Evolutionary conservation across 2,113 vertebrate genomes (phyloP).

Genomic region (Ancistrus triradiatus): DNA sequence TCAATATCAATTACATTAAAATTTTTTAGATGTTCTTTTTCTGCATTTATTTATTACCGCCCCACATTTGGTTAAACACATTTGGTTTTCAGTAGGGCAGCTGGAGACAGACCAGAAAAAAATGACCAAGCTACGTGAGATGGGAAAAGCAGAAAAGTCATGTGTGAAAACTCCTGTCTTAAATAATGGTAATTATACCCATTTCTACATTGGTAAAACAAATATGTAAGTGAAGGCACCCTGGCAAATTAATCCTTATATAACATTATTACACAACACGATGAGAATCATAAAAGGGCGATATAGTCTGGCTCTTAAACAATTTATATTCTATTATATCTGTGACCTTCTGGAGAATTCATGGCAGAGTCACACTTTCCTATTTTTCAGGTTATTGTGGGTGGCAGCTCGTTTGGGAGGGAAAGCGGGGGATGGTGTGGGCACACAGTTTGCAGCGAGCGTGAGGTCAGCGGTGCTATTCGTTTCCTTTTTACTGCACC

Average conservation of each 20-base stretch:
- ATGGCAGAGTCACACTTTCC: conserved; percentile 8
- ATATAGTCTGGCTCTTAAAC: not conserved
- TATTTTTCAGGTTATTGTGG: conserved; percentile 28
- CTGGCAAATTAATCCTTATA: not conserved
- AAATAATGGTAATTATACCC: too few species aligned
- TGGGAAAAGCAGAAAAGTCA: too few species aligned
- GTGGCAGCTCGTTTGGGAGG: conserved; percentile 19
- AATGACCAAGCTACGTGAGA: too few species aligned
- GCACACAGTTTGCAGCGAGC: conserved; percentile 36
- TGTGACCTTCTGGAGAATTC: conserved; percentile 37
- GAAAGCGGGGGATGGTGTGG: conserved; percentile 43
- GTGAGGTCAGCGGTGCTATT: conserved; percentile 56
- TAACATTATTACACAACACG: conserved; percentile 12
- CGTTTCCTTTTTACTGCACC: conserved; percentile 48
- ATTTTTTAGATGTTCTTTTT: too few species aligned
- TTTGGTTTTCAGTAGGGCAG: too few species aligned
- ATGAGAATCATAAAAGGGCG: not conserved
- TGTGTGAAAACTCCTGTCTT: too few species aligned
- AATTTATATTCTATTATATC: conserved; percentile 9
- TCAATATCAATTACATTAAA: too few species aligned
- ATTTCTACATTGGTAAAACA: not conserved
- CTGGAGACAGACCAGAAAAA: too few species aligned
- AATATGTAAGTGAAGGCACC: not conserved
- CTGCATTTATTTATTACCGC: too few species aligned
- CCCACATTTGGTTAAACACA: too few species aligned